phyloP scores from a whole-genome alignment of 2,888 invertebrate genomes.

The Rosalia funebris region DNA sequence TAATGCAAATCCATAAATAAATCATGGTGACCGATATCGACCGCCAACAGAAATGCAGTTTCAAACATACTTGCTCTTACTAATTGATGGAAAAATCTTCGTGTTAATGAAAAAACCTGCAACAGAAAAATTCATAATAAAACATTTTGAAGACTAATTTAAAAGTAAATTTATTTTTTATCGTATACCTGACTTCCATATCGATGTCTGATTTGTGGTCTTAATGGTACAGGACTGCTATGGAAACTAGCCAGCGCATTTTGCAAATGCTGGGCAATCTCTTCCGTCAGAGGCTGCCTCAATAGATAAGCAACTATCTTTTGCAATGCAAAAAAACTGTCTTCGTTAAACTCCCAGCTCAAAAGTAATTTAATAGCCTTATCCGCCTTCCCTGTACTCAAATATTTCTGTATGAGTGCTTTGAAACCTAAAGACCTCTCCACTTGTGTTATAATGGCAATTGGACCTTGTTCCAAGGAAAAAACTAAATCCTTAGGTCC shows the following conservation, averaged over 20 bases:
- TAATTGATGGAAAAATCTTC: constrained; percentile 88
- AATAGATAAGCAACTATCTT: constrained; percentile 76
- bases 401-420: constrained; percentile 66
- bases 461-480: constrained; percentile 73
- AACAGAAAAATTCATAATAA: constrained; percentile 25
- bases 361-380: constrained; percentile 74
- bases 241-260: constrained; percentile 85
- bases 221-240: constrained; percentile 73
- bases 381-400: constrained; percentile 72
- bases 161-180: neutral
- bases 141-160: neutral
- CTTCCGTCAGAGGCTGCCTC: constrained; percentile 68
- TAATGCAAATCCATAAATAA: constrained; percentile 86
- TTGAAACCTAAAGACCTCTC: constrained; percentile 53
- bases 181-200: constrained; percentile 71
- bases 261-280: constrained; percentile 75
- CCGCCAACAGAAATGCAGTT: constrained; percentile 86
- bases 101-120: constrained; percentile 82
- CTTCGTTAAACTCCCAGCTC: constrained; percentile 78
- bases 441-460: constrained; percentile 58
- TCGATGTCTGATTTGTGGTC: constrained; percentile 75
- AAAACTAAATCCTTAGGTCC: constrained; percentile 65
- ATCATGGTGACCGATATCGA: constrained; percentile 87
- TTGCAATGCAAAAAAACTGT: constrained; percentile 80
- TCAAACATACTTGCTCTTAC: constrained; percentile 79